These are phyloP conservation scores for Mus minutoides DNA, from an alignment of 2,797 vertebrate species.

Conservation along the genomic window DNA sequence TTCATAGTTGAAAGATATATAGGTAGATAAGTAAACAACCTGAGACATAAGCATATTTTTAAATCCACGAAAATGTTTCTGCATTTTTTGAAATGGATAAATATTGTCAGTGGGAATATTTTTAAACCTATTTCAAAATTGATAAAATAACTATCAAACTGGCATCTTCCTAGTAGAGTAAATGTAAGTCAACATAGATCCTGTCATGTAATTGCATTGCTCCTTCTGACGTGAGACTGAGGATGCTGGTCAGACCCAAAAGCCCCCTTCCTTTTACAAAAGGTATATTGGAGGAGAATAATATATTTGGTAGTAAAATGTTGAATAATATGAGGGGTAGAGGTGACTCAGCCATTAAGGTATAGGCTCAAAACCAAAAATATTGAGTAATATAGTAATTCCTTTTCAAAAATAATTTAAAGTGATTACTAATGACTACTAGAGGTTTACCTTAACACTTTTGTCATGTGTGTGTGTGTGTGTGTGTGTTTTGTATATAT, in stretches of 20 bases:
- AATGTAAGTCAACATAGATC: not conserved
- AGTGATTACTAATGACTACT: not conserved
- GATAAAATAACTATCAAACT: not conserved
- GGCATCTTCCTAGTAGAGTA: not conserved
- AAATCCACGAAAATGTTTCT: not conserved
- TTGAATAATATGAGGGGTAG: not conserved
- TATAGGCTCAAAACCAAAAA: not conserved
- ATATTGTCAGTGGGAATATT: not conserved
- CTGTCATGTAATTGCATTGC: not conserved
- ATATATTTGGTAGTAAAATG: not conserved
- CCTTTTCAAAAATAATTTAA: not conserved
- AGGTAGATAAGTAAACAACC: not conserved
- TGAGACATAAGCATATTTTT: not conserved
- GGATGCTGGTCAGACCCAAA: not conserved
- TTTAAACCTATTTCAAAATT: not conserved
- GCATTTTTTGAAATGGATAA: not conserved
- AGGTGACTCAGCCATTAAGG: not conserved
- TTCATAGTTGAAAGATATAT: not conserved
- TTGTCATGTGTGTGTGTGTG: not conserved
- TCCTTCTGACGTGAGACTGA: not conserved
- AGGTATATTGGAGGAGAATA: not conserved
- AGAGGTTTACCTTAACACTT: not conserved
- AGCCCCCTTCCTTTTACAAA: not conserved
- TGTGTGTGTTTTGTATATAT: not conserved
- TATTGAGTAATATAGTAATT: not conserved